Base-by-base conservation (phyloP, 2,113 vertebrate species). In the Xenopus laevis region DNA sequence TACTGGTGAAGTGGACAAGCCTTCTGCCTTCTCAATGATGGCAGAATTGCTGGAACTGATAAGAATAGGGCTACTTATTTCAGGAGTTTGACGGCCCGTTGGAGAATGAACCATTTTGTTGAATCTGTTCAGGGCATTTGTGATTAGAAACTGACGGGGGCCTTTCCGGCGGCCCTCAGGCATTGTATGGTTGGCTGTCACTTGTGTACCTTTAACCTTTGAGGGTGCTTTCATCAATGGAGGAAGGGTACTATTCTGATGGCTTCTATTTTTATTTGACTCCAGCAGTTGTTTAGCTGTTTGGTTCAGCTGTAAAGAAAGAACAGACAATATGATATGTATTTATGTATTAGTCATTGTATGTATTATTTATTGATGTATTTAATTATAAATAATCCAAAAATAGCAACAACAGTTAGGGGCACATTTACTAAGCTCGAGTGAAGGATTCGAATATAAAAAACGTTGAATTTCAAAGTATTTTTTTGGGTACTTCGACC, bases 231-330 rank as follows among this genome's bases (percentile, higher is more conserved):
- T 82, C 4, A 71, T 72, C 12, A 88, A 80, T 33, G 68, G 78
- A 17, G 89, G 85, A 17, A 89, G 84, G 0, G 81, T 8, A 0
- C 40, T 69, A 71, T 86, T 86, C 0, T 78, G 65, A 70, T 55
- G 82, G 0, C 82, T 79, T 70, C 10, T 84, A 83, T 79, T 81
- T 82, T 81, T 86, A 86, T 84, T 83, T 86, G 82, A 90, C 78
- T 94, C 94, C 23, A 96, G 85, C 65, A 96, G 88, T 78, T 94
- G 91, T 84, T 86, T 88, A 2, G 94, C 90, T 0, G 87, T 86
- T 7, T 85, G 81, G 86, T 94, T 94, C 0, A 90, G 89, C 97
- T 99, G 84, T 30, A 64, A 70, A 23, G 11, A 50, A 50, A 50
- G 15, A 6, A 50, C 11, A 50, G 1, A 16, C 47, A 13, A 10